Conservation (phyloP, 2,888 invertebrate species). For the Agrypnus murinus region DNA sequence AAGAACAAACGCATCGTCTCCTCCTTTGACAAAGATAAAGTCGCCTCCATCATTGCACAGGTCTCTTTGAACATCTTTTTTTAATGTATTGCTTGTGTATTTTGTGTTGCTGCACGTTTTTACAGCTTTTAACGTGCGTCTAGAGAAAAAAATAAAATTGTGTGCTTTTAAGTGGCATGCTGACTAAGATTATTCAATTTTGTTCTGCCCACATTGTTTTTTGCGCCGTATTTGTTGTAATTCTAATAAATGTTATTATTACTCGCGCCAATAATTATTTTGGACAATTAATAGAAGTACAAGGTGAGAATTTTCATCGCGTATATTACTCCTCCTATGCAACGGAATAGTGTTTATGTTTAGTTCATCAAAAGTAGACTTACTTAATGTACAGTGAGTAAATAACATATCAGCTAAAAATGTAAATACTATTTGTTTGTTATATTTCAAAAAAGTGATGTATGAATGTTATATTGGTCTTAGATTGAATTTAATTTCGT, state of each 20-base stretch:
- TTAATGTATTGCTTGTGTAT: constrained; percentile 42
- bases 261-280: not conserved
- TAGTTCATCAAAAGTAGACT: too few relatives aligned
- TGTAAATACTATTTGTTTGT: too few relatives aligned
- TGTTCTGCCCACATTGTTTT: constrained; percentile 1
- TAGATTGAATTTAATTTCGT: too few relatives aligned
- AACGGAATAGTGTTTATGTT: too few relatives aligned
- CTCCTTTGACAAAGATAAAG: constrained; percentile 80
- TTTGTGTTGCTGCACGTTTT: constrained; percentile 33
- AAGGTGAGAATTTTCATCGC: constrained; percentile 5
- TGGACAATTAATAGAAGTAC: not conserved
- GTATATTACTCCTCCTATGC: too few relatives aligned
- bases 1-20: constrained; percentile 96
- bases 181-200: constrained; percentile 1
- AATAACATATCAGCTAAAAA: too few relatives aligned
- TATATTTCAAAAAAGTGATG: too few relatives aligned
- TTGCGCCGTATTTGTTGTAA: not conserved
- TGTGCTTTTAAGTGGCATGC: constrained; percentile 26
- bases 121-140: constrained; percentile 30
- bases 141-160: constrained; percentile 12
- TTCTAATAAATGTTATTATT: constrained; percentile 5
- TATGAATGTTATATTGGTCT: too few relatives aligned
- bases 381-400: too few relatives aligned
- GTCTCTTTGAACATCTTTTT: constrained; percentile 67
- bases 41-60: constrained; percentile 82